A percentile compares a stretch with the other conserved stretches of the same genome.
phyloP scores from a whole-genome alignment of 2,888 invertebrate species.

The Nipponacmea schrenckii region DNA sequence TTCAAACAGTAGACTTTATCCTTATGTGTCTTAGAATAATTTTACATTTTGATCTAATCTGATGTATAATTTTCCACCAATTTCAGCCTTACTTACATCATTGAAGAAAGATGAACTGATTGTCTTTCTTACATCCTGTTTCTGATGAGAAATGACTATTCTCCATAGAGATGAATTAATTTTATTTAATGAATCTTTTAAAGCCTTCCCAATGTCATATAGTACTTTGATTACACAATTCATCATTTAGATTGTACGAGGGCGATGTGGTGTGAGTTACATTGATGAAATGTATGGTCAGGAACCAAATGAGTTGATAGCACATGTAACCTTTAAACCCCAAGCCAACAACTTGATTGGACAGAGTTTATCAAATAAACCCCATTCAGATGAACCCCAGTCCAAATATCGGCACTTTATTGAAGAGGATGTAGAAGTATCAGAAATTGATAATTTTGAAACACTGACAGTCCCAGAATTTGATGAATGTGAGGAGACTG shows the following conservation, averaged over 20 bases:
- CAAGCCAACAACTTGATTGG: not conserved
- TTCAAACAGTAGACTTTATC: not conserved
- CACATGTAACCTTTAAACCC: not conserved
- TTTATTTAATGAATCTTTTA: too few relatives aligned
- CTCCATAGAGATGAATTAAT: too few relatives aligned
- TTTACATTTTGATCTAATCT: not conserved
- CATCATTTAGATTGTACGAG: slow-evolving; percentile 70
- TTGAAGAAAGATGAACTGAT: too few relatives aligned
- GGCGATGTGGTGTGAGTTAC: slow-evolving; percentile 79
- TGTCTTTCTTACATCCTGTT: too few relatives aligned
- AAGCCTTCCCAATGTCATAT: too few relatives aligned
- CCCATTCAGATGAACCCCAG: too few relatives aligned
- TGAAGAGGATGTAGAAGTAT: slow-evolving; percentile 83
- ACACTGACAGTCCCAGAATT: slow-evolving; percentile 82
- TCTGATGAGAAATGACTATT: too few relatives aligned
- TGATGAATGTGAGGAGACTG: slow-evolving; percentile 81
- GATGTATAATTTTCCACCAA: not conserved
- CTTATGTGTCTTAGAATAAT: not conserved
- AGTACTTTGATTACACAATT: too few relatives aligned
- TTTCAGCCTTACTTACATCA: too few relatives aligned
- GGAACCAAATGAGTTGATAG: slow-evolving; percentile 13
- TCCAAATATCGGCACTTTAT: slow-evolving; percentile 69
- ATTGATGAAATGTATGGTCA: slow-evolving; percentile 45
- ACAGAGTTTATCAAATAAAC: too few relatives aligned
- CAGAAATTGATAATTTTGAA: slow-evolving; percentile 78